phyloP scores from a whole-genome alignment of 2,888 invertebrate species.

The Tigriopus californicus region DNA sequence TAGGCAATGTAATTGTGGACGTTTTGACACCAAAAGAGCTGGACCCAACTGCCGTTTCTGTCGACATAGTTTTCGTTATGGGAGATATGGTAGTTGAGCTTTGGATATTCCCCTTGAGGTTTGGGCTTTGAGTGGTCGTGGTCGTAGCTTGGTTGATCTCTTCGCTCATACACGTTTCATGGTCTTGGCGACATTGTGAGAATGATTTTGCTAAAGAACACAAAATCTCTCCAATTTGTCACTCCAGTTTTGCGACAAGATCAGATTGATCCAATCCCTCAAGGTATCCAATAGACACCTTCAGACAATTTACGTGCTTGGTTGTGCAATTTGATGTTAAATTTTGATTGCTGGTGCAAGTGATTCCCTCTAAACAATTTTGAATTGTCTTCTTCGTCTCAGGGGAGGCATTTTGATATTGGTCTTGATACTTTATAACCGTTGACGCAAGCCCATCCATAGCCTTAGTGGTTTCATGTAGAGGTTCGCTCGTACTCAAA shows the following conservation, averaged over 20 bases:
- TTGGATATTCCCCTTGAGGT: background rate
- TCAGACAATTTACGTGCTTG: background rate
- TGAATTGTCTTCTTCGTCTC: background rate
- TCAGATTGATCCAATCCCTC: background rate
- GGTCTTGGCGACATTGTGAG: background rate
- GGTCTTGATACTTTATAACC: conserved; percentile 5
- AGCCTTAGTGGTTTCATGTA: background rate
- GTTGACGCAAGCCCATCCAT: background rate
- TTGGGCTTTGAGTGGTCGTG: background rate
- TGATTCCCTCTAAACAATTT: background rate
- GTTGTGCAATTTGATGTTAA: background rate
- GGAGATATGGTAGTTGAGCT: background rate
- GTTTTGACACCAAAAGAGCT: too few species aligned
- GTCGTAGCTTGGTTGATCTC: background rate
- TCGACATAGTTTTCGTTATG: background rate
- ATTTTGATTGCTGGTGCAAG: background rate
- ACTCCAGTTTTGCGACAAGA: background rate
- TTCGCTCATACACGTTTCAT: background rate
- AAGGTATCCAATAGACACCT: background rate
- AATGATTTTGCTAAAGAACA: background rate
- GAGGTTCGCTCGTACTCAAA: background rate
- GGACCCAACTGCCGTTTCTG: background rate
- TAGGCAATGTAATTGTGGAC: too few species aligned
- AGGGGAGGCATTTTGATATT: background rate
- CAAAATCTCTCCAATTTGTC: background rate